Conservation (phyloP, 2,888 invertebrate genomes). For the Dinocampus coccinellae region DNA sequence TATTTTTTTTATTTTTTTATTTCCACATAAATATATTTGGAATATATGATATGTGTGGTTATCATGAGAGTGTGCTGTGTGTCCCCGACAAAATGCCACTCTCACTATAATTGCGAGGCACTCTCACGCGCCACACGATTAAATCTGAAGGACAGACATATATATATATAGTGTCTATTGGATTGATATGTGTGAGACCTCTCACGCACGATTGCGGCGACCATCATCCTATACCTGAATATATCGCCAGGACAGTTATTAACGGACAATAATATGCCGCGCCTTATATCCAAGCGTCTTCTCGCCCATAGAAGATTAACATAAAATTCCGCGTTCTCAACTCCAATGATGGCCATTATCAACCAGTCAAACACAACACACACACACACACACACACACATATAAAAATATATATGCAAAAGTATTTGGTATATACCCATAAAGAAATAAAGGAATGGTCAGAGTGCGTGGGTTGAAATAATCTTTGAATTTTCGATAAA, state of each 20-base stretch:
- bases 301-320: constrained; percentile 52
- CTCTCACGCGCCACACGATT: constrained; percentile 9
- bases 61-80: constrained; percentile 8
- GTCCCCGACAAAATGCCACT: constrained; percentile 39
- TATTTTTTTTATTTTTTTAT: constrained; percentile 19
- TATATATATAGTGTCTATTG: neutral
- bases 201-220: neutral
- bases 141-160: neutral
- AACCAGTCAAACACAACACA: neutral
- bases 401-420: too few relatives aligned
- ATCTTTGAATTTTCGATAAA: constrained; percentile 14
- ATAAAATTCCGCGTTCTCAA: constrained; percentile 57
- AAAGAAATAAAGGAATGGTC: constrained; percentile 23
- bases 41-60: neutral
- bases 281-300: constrained; percentile 42
- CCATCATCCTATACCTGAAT: constrained; percentile 20
- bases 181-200: neutral
- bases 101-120: constrained; percentile 55
- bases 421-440: too few relatives aligned
- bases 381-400: neutral
- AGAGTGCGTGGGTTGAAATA: constrained; percentile 30
- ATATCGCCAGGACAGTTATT: constrained; percentile 50
- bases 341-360: constrained; percentile 46
- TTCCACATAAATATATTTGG: too few relatives aligned
- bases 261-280: constrained; percentile 57